These are phyloP conservation scores for Pentalonia nigronervosa DNA, from an alignment of 1,140 invertebrate species.

Conservation along the genomic window DNA sequence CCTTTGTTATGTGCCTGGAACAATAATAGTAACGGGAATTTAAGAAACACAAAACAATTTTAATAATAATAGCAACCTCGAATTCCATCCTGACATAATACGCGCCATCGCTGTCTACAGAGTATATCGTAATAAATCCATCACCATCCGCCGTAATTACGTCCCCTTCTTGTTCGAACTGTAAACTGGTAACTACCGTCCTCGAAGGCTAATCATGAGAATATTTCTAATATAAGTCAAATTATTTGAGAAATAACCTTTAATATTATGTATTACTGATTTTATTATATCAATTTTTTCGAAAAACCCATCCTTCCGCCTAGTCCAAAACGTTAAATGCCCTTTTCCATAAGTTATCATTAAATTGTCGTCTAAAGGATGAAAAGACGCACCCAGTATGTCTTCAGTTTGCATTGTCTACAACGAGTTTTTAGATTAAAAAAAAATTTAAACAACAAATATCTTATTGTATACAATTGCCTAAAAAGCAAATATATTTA, in stretches of 20 bases:
- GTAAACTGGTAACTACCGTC: constrained; percentile 82
- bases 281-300: constrained; percentile 87
- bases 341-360: constrained; percentile 93
- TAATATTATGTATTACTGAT: constrained; percentile 68
- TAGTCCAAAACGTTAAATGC: constrained; percentile 91
- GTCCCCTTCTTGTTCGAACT: constrained; percentile 92
- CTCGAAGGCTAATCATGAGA: constrained; percentile 71
- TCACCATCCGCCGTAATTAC: constrained; percentile 93
- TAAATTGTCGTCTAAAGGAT: constrained; percentile 90
- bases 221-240: background rate
- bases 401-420: constrained; percentile 85
- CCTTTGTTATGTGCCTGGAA: constrained; percentile 81
- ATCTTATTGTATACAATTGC: background rate
- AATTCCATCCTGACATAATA: constrained; percentile 89
- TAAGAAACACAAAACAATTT: background rate
- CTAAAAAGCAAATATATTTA: background rate
- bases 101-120: constrained; percentile 84
- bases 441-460: background rate
- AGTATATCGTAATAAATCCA: constrained; percentile 93
- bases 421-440: background rate
- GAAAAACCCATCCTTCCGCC: constrained; percentile 86
- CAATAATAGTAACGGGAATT: background rate
- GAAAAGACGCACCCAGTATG: constrained; percentile 87
- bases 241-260: background rate
- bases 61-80: constrained; percentile 67